These are phyloP conservation scores for Andrena camellia DNA, from an alignment of 2,888 invertebrate species.

Conservation along the genomic window DNA sequence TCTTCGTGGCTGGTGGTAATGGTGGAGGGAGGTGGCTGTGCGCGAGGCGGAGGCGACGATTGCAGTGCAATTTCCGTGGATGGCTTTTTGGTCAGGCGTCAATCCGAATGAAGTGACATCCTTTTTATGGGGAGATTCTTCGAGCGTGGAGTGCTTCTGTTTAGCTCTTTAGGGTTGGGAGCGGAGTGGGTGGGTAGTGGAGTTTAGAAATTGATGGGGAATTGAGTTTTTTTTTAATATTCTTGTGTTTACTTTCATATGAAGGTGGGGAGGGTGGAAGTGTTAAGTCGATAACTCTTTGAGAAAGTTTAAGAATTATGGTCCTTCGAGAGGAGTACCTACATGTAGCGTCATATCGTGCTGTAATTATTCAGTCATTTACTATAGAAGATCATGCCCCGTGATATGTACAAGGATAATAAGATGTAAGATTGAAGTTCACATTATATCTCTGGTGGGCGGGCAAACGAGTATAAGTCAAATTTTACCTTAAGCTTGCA, in stretches of 20 bases:
- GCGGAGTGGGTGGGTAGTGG: too few relatives aligned
- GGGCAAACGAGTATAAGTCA: too few relatives aligned
- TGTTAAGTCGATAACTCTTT: not conserved
- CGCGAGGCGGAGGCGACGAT: not conserved
- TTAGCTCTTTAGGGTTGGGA: not conserved
- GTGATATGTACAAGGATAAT: too few relatives aligned
- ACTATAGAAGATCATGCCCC: too few relatives aligned
- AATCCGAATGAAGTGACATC: not conserved
- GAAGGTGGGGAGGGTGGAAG: not conserved
- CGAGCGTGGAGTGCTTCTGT: not conserved
- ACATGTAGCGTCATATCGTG: too few relatives aligned
- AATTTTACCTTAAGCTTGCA: too few relatives aligned
- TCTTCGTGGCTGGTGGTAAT: too few relatives aligned
- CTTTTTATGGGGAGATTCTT: not conserved
- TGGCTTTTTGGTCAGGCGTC: not conserved
- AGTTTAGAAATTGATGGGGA: not conserved
- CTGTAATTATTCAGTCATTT: too few relatives aligned
- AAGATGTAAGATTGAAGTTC: too few relatives aligned
- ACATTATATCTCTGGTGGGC: too few relatives aligned
- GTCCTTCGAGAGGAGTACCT: too few relatives aligned
- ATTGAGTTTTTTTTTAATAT: not conserved
- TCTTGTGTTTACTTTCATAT: not conserved
- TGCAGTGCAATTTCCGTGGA: constrained; percentile 28
- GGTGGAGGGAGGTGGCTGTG: not conserved
- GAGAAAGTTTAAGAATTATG: not conserved